Evolutionary conservation across 2,113 vertebrate genomes (phyloP).

Genomic region (Bubo bubo): DNA sequence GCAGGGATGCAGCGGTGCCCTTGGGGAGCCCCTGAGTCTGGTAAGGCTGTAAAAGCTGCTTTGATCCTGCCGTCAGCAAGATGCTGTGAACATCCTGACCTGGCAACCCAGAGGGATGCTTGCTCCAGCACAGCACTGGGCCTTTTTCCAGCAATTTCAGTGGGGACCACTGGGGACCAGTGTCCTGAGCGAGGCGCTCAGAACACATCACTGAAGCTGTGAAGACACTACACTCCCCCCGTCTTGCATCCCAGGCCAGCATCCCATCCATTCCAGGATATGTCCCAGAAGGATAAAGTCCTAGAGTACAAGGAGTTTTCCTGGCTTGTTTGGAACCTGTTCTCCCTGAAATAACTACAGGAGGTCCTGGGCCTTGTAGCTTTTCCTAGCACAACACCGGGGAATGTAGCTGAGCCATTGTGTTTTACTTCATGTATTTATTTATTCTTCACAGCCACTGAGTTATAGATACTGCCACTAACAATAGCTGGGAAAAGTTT

Average conservation of each 20-base stretch:
- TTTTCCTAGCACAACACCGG: background rate
- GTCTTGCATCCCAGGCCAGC: background rate
- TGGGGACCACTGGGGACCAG: background rate
- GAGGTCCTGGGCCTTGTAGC: background rate
- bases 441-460: background rate
- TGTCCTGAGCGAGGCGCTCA: background rate
- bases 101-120: background rate
- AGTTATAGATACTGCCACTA: background rate
- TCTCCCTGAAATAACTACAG: background rate
- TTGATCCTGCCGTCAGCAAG: background rate
- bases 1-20: slow-evolving; percentile 29
- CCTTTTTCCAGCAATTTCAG: background rate
- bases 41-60: background rate
- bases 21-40: background rate
- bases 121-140: background rate
- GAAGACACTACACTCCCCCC: background rate
- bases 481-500: background rate
- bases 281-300: background rate
- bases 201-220: background rate
- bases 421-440: background rate
- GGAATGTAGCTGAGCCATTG: background rate
- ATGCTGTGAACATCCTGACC: background rate
- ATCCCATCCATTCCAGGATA: background rate
- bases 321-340: background rate
- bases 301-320: background rate